These are phyloP conservation scores for Trachemys scripta DNA, from an alignment of 2,113 vertebrate species.

Conservation along the genomic window DNA sequence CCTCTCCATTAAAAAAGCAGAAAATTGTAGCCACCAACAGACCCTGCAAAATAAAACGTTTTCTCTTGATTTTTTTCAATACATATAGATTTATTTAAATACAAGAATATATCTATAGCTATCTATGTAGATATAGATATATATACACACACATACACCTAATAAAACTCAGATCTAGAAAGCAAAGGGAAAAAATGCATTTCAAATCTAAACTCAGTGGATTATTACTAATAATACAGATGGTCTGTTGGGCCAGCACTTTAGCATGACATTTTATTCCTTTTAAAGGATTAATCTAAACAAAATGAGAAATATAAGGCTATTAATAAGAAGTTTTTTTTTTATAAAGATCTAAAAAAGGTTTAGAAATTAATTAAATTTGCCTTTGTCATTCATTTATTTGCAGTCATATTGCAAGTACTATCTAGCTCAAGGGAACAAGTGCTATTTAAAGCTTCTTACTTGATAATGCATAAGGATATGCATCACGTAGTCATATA, in stretches of 20 bases:
- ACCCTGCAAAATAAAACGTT: conserved; percentile 83
- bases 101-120: background rate
- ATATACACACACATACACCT: background rate
- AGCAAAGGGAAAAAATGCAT: background rate
- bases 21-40: conserved; percentile 97
- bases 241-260: background rate
- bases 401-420: background rate
- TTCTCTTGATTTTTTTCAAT: conserved; percentile 1
- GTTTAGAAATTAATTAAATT: accelerated
- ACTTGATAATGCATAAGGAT: conserved; percentile 98
- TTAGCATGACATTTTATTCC: background rate
- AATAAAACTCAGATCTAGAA: background rate
- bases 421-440: background rate
- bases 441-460: background rate
- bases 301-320: background rate
- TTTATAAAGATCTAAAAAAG: background rate
- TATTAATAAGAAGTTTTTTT: background rate
- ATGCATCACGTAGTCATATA: conserved; percentile 96
- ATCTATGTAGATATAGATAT: too few species aligned
- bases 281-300: background rate
- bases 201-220: background rate
- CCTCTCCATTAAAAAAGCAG: conserved; percentile 99
- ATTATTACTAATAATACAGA: background rate
- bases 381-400: background rate
- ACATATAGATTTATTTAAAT: background rate